phyloP scores from a whole-genome alignment of 2,888 invertebrate genomes.

The Thelaira solivaga region DNA sequence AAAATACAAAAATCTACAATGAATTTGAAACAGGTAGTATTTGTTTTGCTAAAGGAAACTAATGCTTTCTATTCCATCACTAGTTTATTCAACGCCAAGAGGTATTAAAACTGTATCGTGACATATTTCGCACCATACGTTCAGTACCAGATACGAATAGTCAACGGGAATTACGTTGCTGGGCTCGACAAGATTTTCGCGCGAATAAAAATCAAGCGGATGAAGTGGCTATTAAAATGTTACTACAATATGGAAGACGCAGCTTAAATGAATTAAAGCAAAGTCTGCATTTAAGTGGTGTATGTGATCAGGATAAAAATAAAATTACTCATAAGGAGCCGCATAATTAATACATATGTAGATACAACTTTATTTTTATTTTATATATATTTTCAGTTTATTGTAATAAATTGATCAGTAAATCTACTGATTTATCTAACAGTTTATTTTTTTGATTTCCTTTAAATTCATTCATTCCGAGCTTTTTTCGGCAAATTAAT shows the following conservation, averaged over 20 bases:
- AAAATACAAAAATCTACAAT: conserved; percentile 78
- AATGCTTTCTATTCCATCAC: conserved; percentile 62
- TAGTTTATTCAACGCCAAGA: conserved; percentile 89
- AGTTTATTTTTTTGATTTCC: no score
- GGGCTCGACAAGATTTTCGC: conserved; percentile 86
- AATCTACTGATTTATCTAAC: no score
- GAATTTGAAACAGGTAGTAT: conserved; percentile 81
- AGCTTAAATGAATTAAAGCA: conserved; percentile 83
- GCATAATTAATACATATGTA: no score
- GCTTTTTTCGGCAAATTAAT: no score
- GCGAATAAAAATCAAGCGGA: conserved; percentile 84
- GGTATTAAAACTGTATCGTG: conserved; percentile 86
- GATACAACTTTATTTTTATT: neutral
- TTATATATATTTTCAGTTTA: neutral
- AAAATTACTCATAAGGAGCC: no score
- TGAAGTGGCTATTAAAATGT: conserved; percentile 84
- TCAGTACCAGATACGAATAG: conserved; percentile 82
- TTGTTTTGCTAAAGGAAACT: neutral
- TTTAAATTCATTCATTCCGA: no score
- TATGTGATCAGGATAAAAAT: conserved; percentile 42
- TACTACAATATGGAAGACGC: conserved; percentile 84
- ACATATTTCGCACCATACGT: conserved; percentile 83
- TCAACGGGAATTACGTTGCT: conserved; percentile 82
- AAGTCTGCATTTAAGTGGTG: conserved; percentile 80
- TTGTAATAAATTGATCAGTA: no score